A percentile compares a stretch with the other conserved stretches of the same genome.
These are phyloP conservation scores for Acyrthosiphon pisum DNA, from an alignment of 1,140 invertebrate genomes.

Conservation along the genomic window DNA sequence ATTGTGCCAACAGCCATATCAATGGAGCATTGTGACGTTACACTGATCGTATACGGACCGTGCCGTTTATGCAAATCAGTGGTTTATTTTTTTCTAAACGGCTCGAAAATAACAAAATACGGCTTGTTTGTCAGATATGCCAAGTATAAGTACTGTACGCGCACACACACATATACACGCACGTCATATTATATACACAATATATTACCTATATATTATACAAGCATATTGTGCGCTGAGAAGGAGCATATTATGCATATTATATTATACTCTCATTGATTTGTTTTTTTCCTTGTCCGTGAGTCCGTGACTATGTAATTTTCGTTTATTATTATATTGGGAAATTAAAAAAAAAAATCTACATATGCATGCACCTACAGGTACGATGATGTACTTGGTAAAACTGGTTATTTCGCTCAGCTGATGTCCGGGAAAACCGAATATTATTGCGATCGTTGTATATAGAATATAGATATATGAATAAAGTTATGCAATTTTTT, in stretches of 20 bases:
- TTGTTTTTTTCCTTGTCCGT: constrained; percentile 35
- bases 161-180: background rate
- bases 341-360: constrained; percentile 30
- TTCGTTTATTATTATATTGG: constrained; percentile 41
- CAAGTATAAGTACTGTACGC: background rate
- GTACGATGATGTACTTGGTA: background rate
- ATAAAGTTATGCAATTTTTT: constrained; percentile 43
- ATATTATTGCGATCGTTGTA: background rate
- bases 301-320: constrained; percentile 47
- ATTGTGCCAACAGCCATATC: constrained; percentile 53
- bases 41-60: background rate
- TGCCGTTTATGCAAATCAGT: constrained; percentile 53
- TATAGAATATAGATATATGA: background rate
- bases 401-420: constrained; percentile 27
- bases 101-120: constrained; percentile 27
- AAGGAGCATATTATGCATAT: background rate
- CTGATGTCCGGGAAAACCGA: constrained; percentile 14
- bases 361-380: background rate
- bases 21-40: constrained; percentile 50
- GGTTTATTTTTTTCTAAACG: constrained; percentile 51
- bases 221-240: background rate
- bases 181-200: background rate
- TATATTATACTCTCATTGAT: constrained; percentile 21
- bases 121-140: constrained; percentile 35
- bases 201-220: background rate